These are phyloP conservation scores for Tetranychus piercei DNA, from an alignment of 2,888 invertebrate species.

Conservation along the genomic window DNA sequence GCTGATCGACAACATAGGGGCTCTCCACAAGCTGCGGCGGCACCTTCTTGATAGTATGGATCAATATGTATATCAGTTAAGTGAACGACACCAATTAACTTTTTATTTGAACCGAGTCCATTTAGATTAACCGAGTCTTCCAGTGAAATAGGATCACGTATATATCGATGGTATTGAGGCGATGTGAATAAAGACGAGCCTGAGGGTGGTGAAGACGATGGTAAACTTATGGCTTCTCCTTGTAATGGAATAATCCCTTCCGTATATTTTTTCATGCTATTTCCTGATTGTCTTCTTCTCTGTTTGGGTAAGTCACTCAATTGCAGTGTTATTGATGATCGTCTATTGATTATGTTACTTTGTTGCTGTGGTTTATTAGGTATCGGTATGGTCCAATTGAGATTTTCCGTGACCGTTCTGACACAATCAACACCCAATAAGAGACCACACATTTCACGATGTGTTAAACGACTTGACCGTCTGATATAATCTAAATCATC, in stretches of 20 bases:
- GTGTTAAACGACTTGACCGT: constrained; percentile 39
- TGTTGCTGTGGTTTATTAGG: constrained; percentile 36
- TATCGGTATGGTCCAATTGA: constrained; percentile 75
- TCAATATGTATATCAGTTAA: constrained; percentile 63
- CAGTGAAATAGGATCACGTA: not conserved
- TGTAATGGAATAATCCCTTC: not conserved
- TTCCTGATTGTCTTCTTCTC: not conserved
- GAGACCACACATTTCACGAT: constrained; percentile 78
- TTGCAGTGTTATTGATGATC: not conserved
- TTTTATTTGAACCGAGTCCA: not conserved
- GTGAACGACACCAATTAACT: constrained; percentile 39
- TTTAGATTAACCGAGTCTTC: not conserved
- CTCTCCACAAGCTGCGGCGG: constrained; percentile 50
- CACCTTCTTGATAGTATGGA: constrained; percentile 47
- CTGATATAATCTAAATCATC: constrained; percentile 24
- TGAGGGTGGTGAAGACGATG: not conserved
- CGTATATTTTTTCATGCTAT: not conserved
- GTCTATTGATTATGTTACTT: not conserved
- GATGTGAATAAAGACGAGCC: not conserved
- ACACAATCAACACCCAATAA: constrained; percentile 81
- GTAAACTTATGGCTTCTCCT: not conserved
- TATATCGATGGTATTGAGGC: not conserved
- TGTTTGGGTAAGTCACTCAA: not conserved
- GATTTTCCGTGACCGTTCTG: constrained; percentile 67
- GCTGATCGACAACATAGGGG: constrained; percentile 59